Percentiles rank a stretch among this genome's conserved stretches.
phyloP scores from a whole-genome alignment of 2,113 vertebrate genomes.

The Eublepharis macularius region DNA sequence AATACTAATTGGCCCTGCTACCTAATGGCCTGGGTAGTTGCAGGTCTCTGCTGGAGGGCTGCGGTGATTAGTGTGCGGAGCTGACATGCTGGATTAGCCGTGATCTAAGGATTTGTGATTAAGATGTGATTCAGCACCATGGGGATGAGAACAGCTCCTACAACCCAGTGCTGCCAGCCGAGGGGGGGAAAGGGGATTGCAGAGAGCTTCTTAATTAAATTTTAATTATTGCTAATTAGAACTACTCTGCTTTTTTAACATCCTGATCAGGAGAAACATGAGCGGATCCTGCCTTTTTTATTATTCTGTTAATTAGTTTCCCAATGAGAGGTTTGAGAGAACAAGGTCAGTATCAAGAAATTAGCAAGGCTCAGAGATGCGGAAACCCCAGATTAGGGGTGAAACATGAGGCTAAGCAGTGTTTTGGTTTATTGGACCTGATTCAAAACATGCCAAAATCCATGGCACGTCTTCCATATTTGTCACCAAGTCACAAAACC shows the following conservation, averaged over 20 bases:
- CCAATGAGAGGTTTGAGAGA: constrained; percentile 57
- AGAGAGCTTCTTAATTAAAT: constrained; percentile 74
- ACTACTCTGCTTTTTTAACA: constrained; percentile 66
- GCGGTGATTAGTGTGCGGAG: not conserved
- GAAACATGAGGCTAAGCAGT: not conserved
- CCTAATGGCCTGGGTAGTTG: not conserved
- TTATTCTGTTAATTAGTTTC: constrained; percentile 71
- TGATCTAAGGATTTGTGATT: constrained; percentile 20
- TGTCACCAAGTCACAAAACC: not conserved
- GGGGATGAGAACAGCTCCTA: constrained; percentile 67
- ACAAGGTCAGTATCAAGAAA: constrained; percentile 33
- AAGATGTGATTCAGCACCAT: constrained; percentile 69
- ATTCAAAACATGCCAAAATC: not conserved
- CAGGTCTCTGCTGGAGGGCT: constrained; percentile 12
- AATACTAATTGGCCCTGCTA: constrained; percentile 17
- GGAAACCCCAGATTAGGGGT: not conserved
- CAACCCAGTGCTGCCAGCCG: constrained; percentile 29
- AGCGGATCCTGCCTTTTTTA: constrained; percentile 62
- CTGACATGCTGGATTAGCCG: constrained; percentile 18
- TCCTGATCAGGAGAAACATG: constrained; percentile 63
- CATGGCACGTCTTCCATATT: accelerated
- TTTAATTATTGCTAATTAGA: constrained; percentile 77
- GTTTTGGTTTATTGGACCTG: not conserved
- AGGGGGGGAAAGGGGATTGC: constrained; percentile 29
- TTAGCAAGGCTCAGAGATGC: constrained; percentile 24